Conservation (phyloP, 92 coral and sea anemone species). For the Zoanthus sansibaricus region DNA sequence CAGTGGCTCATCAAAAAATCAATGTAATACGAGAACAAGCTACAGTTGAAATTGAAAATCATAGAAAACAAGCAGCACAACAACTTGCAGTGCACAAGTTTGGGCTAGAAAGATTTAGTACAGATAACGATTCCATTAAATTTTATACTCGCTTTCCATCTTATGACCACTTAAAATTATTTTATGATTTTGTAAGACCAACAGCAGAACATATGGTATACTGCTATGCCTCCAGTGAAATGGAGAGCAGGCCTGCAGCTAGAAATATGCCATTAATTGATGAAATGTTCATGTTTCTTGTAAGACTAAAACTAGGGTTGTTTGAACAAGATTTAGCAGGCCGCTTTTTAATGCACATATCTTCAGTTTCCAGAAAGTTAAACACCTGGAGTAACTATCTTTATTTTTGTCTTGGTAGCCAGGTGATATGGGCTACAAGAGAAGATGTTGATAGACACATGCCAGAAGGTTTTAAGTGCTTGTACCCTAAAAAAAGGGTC, state of each 20-base stretch:
- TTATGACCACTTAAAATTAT: not conserved
- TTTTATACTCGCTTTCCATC: not conserved
- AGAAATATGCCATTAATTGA: not conserved
- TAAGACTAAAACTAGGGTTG: not conserved
- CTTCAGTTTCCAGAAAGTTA: slow-evolving; percentile 14
- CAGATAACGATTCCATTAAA: not conserved
- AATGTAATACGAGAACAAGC: not conserved
- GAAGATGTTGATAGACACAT: no score
- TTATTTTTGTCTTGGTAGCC: no score
- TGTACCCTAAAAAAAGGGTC: no score
- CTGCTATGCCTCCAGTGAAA: not conserved
- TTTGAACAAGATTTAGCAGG: slow-evolving; percentile 8
- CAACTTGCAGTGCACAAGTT: not conserved
- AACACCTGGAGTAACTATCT: not conserved
- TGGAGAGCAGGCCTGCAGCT: not conserved
- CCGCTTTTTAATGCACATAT: not conserved
- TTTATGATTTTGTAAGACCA: not conserved
- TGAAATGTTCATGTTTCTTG: not conserved
- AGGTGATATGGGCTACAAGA: no score
- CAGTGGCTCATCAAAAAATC: not conserved
- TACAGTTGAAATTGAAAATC: not conserved
- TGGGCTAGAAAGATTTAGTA: slow-evolving; percentile 4
- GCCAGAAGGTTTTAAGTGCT: no score
- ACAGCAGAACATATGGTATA: not conserved
- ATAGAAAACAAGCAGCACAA: no score